Evolutionary conservation across 2,113 vertebrate species (phyloP).

Genomic region (Sphyrna mokarran): DNA sequence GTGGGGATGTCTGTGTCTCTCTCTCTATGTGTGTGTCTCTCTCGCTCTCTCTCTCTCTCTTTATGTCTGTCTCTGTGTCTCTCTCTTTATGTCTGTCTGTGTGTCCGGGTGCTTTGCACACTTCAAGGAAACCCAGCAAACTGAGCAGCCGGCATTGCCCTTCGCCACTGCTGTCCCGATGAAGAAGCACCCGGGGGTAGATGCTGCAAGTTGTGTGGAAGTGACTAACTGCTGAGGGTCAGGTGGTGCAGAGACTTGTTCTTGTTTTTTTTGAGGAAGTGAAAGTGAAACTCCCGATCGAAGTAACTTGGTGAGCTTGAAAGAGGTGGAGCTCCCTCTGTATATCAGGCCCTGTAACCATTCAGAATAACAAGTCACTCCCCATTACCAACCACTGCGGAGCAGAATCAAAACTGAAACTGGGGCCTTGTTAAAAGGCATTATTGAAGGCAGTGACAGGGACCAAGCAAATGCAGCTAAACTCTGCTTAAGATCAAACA

Average conservation of each 20-base stretch:
- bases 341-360: background rate
- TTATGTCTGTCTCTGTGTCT: no score
- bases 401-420: conserved; percentile 10
- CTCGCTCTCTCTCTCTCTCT: no score
- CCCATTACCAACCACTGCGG: background rate
- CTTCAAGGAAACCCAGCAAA: background rate
- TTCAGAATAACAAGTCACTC: background rate
- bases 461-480: background rate
- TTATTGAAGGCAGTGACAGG: background rate
- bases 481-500: background rate
- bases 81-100: no score
- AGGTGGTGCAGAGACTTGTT: no score
- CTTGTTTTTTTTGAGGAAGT: background rate
- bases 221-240: no score
- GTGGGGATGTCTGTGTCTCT: no score
- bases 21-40: no score
- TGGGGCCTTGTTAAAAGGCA: background rate
- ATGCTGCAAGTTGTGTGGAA: background rate
- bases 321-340: background rate
- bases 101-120: background rate
- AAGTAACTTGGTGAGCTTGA: no score
- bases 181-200: background rate
- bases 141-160: background rate
- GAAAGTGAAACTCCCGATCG: background rate
- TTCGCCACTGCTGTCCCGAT: background rate